Conservation (phyloP, 2,113 vertebrate genomes). For the Serilophus lunatus region DNA sequence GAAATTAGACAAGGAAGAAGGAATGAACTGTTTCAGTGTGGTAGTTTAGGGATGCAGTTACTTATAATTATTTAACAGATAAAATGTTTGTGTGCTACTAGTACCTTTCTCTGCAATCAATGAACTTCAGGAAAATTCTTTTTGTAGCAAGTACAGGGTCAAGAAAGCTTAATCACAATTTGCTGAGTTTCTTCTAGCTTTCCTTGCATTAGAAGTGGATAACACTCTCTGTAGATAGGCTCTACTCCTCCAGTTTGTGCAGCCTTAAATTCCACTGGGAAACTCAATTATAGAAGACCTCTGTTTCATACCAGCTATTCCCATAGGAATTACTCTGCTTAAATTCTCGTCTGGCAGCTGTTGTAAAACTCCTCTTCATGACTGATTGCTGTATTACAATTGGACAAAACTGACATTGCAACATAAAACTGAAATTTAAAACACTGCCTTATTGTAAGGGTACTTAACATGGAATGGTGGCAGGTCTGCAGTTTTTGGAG, state of each 20-base stretch:
- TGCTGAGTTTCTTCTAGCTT: background rate
- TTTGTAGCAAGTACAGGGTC: background rate
- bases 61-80: background rate
- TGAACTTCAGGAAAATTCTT: background rate
- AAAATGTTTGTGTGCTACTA: background rate
- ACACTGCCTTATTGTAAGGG: background rate
- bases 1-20: background rate
- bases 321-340: background rate
- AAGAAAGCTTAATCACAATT: background rate
- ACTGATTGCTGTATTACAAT: background rate
- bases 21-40: background rate
- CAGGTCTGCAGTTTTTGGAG: background rate
- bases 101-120: background rate
- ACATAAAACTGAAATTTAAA: background rate
- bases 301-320: background rate
- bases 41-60: background rate
- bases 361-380: background rate
- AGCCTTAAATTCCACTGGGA: background rate
- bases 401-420: background rate
- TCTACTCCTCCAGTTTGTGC: background rate
- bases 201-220: background rate
- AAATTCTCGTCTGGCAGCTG: constrained; percentile 9
- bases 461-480: background rate
- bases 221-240: background rate
- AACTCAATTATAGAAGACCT: background rate